Evolutionary conservation across 2,888 invertebrate genomes (phyloP).

Genomic region (Parnassius orleans): DNA sequence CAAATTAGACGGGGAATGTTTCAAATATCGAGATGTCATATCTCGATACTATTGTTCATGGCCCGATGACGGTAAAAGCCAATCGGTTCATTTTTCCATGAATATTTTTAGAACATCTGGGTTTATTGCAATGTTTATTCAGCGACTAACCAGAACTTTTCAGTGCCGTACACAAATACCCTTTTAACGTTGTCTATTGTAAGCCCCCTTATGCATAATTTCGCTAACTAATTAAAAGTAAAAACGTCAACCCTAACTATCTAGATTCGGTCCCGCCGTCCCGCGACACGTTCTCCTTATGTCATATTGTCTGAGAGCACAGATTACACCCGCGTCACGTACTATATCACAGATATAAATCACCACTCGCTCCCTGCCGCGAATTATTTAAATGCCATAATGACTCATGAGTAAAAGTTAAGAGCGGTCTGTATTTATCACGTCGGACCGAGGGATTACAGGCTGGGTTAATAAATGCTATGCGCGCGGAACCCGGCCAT

Average conservation of each 20-base stretch:
- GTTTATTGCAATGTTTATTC: slow-evolving; percentile 4
- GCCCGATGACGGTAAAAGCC: not conserved
- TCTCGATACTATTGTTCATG: too few relatives aligned
- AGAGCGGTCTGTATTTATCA: slow-evolving; percentile 71
- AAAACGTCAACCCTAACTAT: slow-evolving; percentile 19
- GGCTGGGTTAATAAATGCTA: slow-evolving; percentile 73
- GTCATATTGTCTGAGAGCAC: slow-evolving; percentile 37
- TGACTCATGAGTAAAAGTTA: slow-evolving; percentile 64
- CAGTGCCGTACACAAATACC: slow-evolving; percentile 15
- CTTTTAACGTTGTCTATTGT: slow-evolving; percentile 18
- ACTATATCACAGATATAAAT: slow-evolving; percentile 60
- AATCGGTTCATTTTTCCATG: slow-evolving; percentile 2
- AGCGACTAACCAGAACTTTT: slow-evolving; percentile 16
- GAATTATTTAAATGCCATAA: slow-evolving; percentile 81
- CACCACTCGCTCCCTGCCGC: slow-evolving; percentile 60
- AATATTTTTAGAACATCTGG: slow-evolving; percentile 8
- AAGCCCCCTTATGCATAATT: slow-evolving; percentile 12
- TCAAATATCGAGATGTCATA: too few relatives aligned
- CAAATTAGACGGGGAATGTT: too few relatives aligned
- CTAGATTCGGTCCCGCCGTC: slow-evolving; percentile 3
- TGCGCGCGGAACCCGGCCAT: slow-evolving; percentile 53
- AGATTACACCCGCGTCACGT: slow-evolving; percentile 62
- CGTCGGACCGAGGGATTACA: slow-evolving; percentile 62
- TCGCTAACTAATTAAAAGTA: slow-evolving; percentile 23
- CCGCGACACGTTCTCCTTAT: slow-evolving; percentile 36